A percentile compares a stretch with the other conserved stretches of the same genome.
Conservation (phyloP, 1,140 invertebrate genomes). For the Bombus breviceps region DNA sequence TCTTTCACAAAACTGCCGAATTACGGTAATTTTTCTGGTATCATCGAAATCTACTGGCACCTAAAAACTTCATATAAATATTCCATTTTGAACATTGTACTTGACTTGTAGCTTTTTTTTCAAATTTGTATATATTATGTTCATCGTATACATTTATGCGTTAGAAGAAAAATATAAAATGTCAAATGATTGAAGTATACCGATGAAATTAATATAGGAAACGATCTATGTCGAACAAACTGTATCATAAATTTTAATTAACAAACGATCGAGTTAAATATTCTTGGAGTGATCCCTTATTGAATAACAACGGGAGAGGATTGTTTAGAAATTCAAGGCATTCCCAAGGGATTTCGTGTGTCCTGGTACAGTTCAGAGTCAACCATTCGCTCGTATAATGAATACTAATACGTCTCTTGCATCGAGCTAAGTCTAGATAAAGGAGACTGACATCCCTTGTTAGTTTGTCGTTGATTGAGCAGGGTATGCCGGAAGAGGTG, state of each 20-base stretch:
- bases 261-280: neutral
- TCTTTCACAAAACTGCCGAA: no score
- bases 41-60: no score
- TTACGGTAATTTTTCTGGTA: no score
- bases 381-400: constrained; percentile 55
- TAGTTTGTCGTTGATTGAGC: constrained; percentile 51
- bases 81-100: no score
- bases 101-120: no score
- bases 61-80: no score
- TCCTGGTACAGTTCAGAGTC: constrained; percentile 28
- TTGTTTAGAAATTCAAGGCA: constrained; percentile 36
- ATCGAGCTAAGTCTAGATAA: constrained; percentile 43
- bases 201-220: neutral
- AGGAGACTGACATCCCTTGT: constrained; percentile 50
- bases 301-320: constrained; percentile 9
- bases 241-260: neutral
- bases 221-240: neutral
- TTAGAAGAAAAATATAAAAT: no score
- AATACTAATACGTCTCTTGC: constrained; percentile 54
- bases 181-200: no score
- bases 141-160: no score
- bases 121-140: no score
- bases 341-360: constrained; percentile 15
- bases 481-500: constrained; percentile 37
- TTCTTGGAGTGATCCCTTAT: constrained; percentile 7